Percentiles rank a stretch among this genome's conserved stretches.
Evolutionary conservation across 2,888 invertebrate species (phyloP).

Genomic region (Scaptodrosophila latifasciaeformis): DNA sequence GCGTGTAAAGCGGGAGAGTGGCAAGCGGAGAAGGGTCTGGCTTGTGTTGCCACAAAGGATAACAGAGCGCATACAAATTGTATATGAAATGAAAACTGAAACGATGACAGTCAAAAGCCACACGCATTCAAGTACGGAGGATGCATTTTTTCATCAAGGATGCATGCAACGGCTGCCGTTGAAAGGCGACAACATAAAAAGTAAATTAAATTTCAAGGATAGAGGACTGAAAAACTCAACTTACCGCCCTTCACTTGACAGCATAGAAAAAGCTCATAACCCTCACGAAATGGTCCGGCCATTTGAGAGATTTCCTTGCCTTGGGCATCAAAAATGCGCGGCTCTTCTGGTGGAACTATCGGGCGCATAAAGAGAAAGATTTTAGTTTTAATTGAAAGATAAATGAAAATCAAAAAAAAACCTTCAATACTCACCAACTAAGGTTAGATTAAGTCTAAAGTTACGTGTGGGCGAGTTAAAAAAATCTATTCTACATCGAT

Average conservation of each 20-base stretch:
- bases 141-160: constrained; percentile 3
- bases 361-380: too few relatives aligned
- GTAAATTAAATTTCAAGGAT: background rate
- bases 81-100: constrained; percentile 13
- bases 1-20: too few relatives aligned
- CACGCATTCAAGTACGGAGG: constrained; percentile 1
- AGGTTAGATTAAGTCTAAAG: constrained; percentile 88
- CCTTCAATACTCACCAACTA: constrained; percentile 85
- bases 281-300: constrained; percentile 91
- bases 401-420: too few relatives aligned
- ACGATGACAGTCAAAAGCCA: constrained; percentile 15
- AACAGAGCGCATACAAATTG: constrained; percentile 6
- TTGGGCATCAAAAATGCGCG: constrained; percentile 88
- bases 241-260: constrained; percentile 92
- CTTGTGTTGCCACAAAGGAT: background rate
- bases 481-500: constrained; percentile 92
- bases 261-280: constrained; percentile 86
- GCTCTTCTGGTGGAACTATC: constrained; percentile 86
- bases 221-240: too few relatives aligned
- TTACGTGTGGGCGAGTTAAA: constrained; percentile 91
- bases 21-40: too few relatives aligned
- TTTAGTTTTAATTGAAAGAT: too few relatives aligned
- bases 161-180: background rate
- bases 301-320: constrained; percentile 86
- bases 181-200: background rate